Percentiles rank a stretch among this genome's conserved stretches.
Evolutionary conservation across 2,113 vertebrate species (phyloP).

Genomic region (Bufo gargarizans): DNA sequence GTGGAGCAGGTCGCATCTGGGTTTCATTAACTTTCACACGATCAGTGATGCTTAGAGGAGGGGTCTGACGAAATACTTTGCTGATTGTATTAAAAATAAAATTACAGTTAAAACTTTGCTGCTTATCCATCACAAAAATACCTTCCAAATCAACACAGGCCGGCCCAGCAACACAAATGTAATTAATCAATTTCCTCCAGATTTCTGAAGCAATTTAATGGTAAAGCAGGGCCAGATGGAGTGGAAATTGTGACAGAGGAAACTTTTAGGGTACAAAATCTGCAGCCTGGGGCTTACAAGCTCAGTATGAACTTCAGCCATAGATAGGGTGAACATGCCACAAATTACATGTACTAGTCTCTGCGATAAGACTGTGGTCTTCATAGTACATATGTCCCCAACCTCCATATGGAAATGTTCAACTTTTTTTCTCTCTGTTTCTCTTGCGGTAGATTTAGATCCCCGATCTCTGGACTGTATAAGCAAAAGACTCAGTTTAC

Average conservation of each 20-base stretch:
- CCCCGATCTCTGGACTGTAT: neutral
- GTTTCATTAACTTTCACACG: conserved; percentile 29
- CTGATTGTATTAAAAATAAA: conserved; percentile 40
- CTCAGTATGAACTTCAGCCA: conserved; percentile 30
- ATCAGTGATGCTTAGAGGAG: conserved; percentile 23
- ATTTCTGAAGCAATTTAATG: conserved; percentile 45
- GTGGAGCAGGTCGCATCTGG: conserved; percentile 32
- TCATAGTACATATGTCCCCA: neutral
- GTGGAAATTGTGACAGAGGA: conserved; percentile 31
- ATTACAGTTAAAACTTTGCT: conserved; percentile 31
- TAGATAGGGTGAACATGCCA: conserved; percentile 16
- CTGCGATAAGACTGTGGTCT: conserved; percentile 31
- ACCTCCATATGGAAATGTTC: conserved; percentile 43
- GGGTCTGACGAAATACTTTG: conserved; percentile 30
- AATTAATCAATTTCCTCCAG: conserved; percentile 50
- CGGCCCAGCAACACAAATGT: conserved; percentile 41
- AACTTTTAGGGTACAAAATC: conserved; percentile 15
- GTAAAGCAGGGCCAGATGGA: conserved; percentile 44
- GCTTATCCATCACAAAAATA: neutral
- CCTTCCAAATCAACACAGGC: conserved; percentile 3
- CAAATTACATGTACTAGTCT: conserved; percentile 7
- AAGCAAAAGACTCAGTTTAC: neutral
- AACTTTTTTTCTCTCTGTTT: neutral
- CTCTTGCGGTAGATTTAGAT: neutral
- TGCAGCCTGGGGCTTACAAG: neutral